Evolutionary conservation across 2,113 vertebrate species (phyloP).

Genomic region (Microcebus jonahi): DNA sequence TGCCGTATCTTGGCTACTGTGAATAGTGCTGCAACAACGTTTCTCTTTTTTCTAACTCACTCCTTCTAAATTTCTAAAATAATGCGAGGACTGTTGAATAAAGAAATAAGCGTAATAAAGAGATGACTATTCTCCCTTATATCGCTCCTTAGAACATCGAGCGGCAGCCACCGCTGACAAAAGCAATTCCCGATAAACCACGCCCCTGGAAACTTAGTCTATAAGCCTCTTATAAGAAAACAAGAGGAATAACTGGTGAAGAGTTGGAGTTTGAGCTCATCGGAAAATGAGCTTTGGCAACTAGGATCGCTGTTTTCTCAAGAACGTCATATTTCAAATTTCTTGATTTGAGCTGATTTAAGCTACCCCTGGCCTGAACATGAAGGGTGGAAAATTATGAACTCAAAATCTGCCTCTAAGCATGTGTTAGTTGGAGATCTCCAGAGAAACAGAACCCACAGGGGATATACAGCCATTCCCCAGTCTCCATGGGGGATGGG

Average conservation of each 20-base stretch:
- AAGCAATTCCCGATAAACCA: background rate
- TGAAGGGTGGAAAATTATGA: background rate
- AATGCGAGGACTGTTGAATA: background rate
- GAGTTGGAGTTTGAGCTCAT: background rate
- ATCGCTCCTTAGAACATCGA: background rate
- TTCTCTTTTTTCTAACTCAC: background rate
- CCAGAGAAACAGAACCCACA: background rate
- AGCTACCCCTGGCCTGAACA: background rate
- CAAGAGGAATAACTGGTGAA: background rate
- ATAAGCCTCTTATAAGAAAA: background rate
- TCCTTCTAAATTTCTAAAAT: background rate
- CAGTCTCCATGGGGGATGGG: background rate
- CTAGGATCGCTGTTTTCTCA: background rate
- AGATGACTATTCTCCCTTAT: background rate
- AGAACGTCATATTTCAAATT: background rate
- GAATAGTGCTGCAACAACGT: background rate
- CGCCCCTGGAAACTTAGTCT: rapidly evolving
- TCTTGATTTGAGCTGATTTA: background rate
- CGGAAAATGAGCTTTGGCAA: background rate
- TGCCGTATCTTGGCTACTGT: background rate
- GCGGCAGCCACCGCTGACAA: background rate
- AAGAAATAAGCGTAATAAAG: background rate
- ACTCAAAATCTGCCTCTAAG: background rate
- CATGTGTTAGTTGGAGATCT: no score
- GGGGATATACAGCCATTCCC: background rate